Conservation (phyloP, 2,888 invertebrate genomes). For the Pemphredon lugubris region DNA sequence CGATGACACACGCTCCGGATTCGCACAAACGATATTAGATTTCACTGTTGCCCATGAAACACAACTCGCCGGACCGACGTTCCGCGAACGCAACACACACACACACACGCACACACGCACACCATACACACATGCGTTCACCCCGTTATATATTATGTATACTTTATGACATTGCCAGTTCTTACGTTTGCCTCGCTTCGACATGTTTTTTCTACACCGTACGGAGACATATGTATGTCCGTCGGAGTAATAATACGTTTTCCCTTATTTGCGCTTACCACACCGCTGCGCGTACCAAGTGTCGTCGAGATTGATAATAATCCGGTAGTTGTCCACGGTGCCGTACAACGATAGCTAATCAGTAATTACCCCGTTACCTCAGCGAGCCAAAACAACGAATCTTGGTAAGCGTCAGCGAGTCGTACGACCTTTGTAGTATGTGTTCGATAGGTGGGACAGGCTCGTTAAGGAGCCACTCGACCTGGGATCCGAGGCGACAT, state of each 20-base stretch:
- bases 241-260: conserved; percentile 39
- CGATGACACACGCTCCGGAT: conserved; percentile 34
- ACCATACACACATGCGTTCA: conserved; percentile 20
- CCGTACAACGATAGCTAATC: conserved; percentile 19
- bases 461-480: conserved; percentile 85
- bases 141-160: conserved; percentile 24
- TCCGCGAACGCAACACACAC: conserved; percentile 10
- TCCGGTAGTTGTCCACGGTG: no score
- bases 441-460: conserved; percentile 81
- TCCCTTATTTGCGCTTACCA: conserved; percentile 65
- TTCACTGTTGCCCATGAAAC: conserved; percentile 21
- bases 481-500: conserved; percentile 95
- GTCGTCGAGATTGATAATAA: not conserved
- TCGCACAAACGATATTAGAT: conserved; percentile 47
- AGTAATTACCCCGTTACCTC: conserved; percentile 26
- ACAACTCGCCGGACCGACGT: conserved; percentile 15
- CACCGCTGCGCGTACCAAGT: conserved; percentile 69
- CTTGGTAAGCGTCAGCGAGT: conserved; percentile 77
- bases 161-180: conserved; percentile 54
- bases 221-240: conserved; percentile 44
- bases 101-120: conserved; percentile 23
- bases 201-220: conserved; percentile 15
- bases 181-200: conserved; percentile 68
- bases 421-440: conserved; percentile 78
- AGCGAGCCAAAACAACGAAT: conserved; percentile 37